Percentiles rank a stretch among this genome's conserved stretches.
Conservation (phyloP, 2,113 vertebrate genomes). For the Microcebus tavaratra region DNA sequence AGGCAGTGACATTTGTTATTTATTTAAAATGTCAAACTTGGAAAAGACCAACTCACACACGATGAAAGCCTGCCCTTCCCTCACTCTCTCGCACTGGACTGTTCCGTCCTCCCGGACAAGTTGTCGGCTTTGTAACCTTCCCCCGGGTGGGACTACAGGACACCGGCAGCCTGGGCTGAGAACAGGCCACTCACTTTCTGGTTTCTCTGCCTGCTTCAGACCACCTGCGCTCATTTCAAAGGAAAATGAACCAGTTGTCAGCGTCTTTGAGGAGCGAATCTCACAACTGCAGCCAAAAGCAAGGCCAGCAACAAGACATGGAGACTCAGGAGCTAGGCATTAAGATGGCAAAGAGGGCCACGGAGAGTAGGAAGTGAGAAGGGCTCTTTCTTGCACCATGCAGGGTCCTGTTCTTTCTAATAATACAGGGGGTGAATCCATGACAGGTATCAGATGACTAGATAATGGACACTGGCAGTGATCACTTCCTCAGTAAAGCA, state of each 20-base stretch:
- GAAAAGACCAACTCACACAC: background rate
- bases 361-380: too few relatives aligned
- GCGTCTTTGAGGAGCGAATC: background rate
- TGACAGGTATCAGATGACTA: background rate
- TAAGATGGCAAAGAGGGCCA: background rate
- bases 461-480: background rate
- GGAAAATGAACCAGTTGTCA: constrained; percentile 11
- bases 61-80: background rate
- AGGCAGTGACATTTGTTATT: constrained; percentile 47
- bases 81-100: background rate
- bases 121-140: background rate
- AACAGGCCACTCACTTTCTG: background rate
- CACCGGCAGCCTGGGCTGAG: background rate
- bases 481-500: background rate
- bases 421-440: background rate
- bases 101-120: background rate
- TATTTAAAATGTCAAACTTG: constrained; percentile 40
- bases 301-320: background rate
- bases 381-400: background rate
- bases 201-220: background rate
- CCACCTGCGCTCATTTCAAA: background rate
- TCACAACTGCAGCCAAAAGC: background rate
- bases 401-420: background rate
- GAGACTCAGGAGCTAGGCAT: background rate
- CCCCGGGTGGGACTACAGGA: background rate